phyloP scores from a whole-genome alignment of 2,888 invertebrate species.

The Willowsia nigromaculata region DNA sequence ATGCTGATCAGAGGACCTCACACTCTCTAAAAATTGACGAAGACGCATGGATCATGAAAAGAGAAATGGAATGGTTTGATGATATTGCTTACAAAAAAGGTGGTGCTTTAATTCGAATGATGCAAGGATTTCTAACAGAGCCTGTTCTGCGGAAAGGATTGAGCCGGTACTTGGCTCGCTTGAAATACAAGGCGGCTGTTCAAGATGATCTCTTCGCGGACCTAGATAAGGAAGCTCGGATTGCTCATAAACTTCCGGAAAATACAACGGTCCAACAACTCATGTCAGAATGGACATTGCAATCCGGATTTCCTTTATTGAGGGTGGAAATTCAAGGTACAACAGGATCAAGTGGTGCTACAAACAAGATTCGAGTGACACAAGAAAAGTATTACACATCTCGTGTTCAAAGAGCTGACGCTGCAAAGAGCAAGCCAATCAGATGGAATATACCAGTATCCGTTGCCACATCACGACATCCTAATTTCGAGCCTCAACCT shows the following conservation, averaged over 20 bases:
- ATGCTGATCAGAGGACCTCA: slow-evolving; percentile 30
- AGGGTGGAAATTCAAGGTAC: not conserved
- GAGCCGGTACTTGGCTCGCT: slow-evolving; percentile 25
- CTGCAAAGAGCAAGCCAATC: not conserved
- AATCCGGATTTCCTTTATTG: slow-evolving; percentile 58
- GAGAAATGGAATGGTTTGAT: slow-evolving; percentile 69
- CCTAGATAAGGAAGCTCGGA: slow-evolving; percentile 28
- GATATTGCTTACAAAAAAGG: slow-evolving; percentile 66
- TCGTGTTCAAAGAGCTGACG: not conserved
- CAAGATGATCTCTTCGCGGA: slow-evolving; percentile 64
- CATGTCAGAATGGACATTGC: slow-evolving; percentile 62
- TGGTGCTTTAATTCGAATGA: slow-evolving; percentile 56
- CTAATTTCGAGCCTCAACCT: slow-evolving; percentile 59
- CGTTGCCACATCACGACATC: slow-evolving; percentile 34
- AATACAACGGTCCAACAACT: slow-evolving; percentile 31
- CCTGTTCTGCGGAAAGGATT: slow-evolving; percentile 45
- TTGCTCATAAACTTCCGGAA: slow-evolving; percentile 39
- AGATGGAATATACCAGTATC: slow-evolving; percentile 62
- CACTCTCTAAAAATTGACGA: slow-evolving; percentile 67
- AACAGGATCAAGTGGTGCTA: not conserved
- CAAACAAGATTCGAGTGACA: slow-evolving; percentile 2
- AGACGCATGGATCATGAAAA: slow-evolving; percentile 47
- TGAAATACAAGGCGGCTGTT: slow-evolving; percentile 36
- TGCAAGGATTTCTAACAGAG: slow-evolving; percentile 59
- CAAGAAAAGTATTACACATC: slow-evolving; percentile 48